Evolutionary conservation across 2,113 vertebrate genomes (phyloP).

Genomic region (Etia nguti): DNA sequence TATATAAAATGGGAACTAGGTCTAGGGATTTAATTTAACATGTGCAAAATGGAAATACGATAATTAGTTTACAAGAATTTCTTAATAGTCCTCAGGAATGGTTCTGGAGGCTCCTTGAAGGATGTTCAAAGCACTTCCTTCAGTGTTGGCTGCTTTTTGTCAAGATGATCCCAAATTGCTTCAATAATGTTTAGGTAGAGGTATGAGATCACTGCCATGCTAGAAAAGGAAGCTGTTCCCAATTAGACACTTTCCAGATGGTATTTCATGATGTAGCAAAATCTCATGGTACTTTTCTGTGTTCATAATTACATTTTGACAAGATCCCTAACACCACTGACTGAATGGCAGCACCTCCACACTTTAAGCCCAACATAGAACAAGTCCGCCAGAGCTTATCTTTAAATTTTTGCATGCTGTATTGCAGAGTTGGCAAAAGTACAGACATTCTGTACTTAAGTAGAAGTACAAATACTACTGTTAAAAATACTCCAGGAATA

Average conservation of each 20-base stretch:
- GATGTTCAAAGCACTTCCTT: neutral
- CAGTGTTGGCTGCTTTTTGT: neutral
- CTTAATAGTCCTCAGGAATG: neutral
- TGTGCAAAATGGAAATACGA: neutral
- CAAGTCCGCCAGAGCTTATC: no score
- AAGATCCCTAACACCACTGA: no score
- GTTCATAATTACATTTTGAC: no score
- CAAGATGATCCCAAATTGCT: neutral
- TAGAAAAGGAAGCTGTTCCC: neutral
- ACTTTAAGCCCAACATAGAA: no score
- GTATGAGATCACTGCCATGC: neutral
- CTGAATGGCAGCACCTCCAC: no score
- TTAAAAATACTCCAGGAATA: no score
- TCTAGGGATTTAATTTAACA: neutral
- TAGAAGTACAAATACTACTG: no score
- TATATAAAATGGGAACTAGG: neutral
- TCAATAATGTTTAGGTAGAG: neutral
- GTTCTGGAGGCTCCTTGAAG: neutral
- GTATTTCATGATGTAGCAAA: neutral
- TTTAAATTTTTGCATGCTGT: no score
- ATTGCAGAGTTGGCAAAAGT: no score
- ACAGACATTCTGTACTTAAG: no score
- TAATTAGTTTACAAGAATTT: neutral
- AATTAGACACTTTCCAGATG: neutral
- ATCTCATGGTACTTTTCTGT: no score